A percentile compares a stretch with the other conserved stretches of the same genome.
Conservation (phyloP, 2,888 invertebrate species). For the Steinernema carpocapsae region DNA sequence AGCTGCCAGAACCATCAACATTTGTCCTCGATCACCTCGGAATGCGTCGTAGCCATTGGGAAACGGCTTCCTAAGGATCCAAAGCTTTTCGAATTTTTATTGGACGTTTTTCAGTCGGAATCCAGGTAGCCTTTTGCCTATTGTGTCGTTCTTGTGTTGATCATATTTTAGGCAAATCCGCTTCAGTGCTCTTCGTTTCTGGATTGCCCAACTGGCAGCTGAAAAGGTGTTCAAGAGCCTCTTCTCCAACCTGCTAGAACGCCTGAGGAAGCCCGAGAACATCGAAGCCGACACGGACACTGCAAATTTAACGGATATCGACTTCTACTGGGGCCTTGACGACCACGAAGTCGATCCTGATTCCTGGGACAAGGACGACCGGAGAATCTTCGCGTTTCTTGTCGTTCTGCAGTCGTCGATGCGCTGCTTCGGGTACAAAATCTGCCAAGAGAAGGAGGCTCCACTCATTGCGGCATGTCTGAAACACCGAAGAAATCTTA, state of each 20-base stretch:
- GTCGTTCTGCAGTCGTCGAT: background rate
- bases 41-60: constrained; percentile 27
- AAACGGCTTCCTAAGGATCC: background rate
- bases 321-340: constrained; percentile 17
- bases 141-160: background rate
- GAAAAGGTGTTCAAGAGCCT: background rate
- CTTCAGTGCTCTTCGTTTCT: constrained; percentile 8
- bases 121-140: background rate
- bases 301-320: constrained; percentile 10
- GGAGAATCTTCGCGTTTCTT: constrained; percentile 3
- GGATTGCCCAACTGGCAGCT: background rate
- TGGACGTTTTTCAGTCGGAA: constrained; percentile 1
- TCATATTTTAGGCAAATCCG: background rate
- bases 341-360: background rate
- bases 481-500: background rate
- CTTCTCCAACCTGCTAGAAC: background rate
- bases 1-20: constrained; percentile 15
- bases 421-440: constrained; percentile 19
- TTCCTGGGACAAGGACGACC: constrained; percentile 27
- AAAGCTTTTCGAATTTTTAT: background rate
- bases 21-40: background rate
- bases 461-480: background rate
- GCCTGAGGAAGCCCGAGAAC: background rate
- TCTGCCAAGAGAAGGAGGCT: background rate
- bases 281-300: background rate